phyloP scores from a whole-genome alignment of 2,888 invertebrate genomes.

The Odontomyia ornata region DNA sequence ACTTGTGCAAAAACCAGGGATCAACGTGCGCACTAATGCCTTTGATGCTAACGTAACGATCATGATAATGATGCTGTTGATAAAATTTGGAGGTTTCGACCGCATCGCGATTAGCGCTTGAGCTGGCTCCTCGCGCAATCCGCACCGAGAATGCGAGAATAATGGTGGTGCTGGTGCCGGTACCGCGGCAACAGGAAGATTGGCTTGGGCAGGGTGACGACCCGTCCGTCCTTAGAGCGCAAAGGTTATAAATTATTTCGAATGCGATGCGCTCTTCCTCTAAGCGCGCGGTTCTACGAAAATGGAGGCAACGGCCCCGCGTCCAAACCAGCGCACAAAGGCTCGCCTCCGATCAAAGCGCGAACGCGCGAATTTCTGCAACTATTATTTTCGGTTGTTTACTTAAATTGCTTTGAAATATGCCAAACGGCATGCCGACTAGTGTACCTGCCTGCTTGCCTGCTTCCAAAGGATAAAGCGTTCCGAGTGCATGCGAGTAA shows the following conservation, averaged over 20 bases:
- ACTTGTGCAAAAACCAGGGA: not conserved
- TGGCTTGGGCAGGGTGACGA: not conserved
- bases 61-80: not conserved
- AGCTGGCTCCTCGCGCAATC: too few species aligned
- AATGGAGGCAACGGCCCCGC: too few species aligned
- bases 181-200: too few species aligned
- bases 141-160: too few species aligned
- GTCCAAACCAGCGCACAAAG: too few species aligned
- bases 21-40: slow-evolving; percentile 3
- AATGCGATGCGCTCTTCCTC: not conserved
- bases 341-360: too few species aligned
- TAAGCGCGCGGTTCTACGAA: too few species aligned
- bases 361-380: not conserved
- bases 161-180: too few species aligned
- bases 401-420: not conserved
- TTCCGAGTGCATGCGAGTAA: too few species aligned
- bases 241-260: slow-evolving; percentile 1
- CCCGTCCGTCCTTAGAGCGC: not conserved
- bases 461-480: too few species aligned
- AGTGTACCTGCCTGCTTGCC: not conserved
- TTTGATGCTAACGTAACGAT: slow-evolving; percentile 5
- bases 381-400: not conserved
- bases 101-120: not conserved
- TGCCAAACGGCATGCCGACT: not conserved
- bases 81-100: slow-evolving; percentile 1